Evolutionary conservation across 1,140 invertebrate genomes (phyloP), one percentile per base, ranked within the genome.

Genomic region (Agrilus planipennis): DNA sequence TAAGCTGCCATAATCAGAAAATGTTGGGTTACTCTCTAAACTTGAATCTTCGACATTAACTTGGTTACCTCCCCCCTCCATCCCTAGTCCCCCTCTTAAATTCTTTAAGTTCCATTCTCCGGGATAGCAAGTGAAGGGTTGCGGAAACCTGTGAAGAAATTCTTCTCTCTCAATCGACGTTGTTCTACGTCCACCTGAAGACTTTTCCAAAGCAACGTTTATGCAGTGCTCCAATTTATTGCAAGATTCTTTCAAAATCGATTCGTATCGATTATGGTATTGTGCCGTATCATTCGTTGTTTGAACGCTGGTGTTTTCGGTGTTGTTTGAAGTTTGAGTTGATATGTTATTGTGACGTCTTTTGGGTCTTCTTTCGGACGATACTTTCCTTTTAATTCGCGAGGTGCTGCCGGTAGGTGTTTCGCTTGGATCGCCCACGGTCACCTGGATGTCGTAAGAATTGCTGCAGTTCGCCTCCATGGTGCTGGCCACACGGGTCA

Each of bases 1-100:
- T 19, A 60, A 51, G 46, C 59, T 61, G 6, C 60, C 60, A 38
- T 62, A 62, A 41, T 62, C 60, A 2, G 60, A 62, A 35, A 45
- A 58, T 2, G 55, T 53, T 6, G 45, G 49, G n/a, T 56, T 51
- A 37, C 53, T 58, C 28, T 60, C 58, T 17, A 57, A 34, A 45
- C 55, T 59, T 6, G 50, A 53, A 44, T 60, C 54, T 37, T 57
- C 55, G 7, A 17, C 12, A 19, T 32, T 35, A 27, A n/a, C n/a
- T n/a, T n/a, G n/a, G n/a, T n/a, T n/a, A n/a, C n/a, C n/a, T n/a
- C n/a, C n/a, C n/a, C 34, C 18, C 19, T 47, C 27, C 21, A 52
- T 44, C 18, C 41, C 38, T 7, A 11, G 2, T 4, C 42, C 31
- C 17, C 39, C 18, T 20, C 39, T 35, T 12, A 46, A 27, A 15